Conservation (phyloP, 1,140 invertebrate species). For the Lucilia cuprina region DNA sequence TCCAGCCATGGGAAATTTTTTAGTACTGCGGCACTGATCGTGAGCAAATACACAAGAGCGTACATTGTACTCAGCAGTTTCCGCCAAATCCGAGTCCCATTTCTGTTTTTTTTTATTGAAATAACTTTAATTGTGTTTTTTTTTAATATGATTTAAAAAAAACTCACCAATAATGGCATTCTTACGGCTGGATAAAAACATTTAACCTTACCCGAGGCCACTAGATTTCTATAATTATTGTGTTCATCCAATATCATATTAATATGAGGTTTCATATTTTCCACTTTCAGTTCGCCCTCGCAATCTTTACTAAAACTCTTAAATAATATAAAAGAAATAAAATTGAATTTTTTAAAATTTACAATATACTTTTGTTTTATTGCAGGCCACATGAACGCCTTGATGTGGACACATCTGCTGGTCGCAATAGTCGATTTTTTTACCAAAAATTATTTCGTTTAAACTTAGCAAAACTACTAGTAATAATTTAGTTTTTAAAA, state of each 20-base stretch:
- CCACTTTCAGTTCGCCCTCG: background rate
- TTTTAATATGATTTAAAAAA: background rate
- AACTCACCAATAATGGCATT: conserved; percentile 39
- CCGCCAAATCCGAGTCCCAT: conserved; percentile 23
- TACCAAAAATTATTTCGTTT: background rate
- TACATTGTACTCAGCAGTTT: conserved; percentile 31
- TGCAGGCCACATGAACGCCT: conserved; percentile 27
- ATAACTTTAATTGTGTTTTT: background rate
- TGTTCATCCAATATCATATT: conserved; percentile 27
- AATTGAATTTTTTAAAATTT: background rate
- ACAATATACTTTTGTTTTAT: conserved; percentile 9
- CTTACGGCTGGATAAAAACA: conserved; percentile 38
- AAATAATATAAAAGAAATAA: background rate
- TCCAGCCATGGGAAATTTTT: conserved; percentile 30
- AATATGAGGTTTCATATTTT: conserved; percentile 11
- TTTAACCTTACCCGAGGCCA: conserved; percentile 33
- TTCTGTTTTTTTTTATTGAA: background rate
- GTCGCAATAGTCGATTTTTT: conserved; percentile 25
- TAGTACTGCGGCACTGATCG: conserved; percentile 32
- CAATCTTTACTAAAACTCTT: conserved; percentile 21
- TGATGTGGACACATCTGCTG: conserved; percentile 28
- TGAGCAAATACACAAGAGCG: conserved; percentile 33
- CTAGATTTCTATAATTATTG: conserved; percentile 38
- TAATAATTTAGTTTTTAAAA: conserved; percentile 16
- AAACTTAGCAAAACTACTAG: background rate